phyloP scores from a whole-genome alignment of 2,113 vertebrate species.

The Leptosomus discolor region DNA sequence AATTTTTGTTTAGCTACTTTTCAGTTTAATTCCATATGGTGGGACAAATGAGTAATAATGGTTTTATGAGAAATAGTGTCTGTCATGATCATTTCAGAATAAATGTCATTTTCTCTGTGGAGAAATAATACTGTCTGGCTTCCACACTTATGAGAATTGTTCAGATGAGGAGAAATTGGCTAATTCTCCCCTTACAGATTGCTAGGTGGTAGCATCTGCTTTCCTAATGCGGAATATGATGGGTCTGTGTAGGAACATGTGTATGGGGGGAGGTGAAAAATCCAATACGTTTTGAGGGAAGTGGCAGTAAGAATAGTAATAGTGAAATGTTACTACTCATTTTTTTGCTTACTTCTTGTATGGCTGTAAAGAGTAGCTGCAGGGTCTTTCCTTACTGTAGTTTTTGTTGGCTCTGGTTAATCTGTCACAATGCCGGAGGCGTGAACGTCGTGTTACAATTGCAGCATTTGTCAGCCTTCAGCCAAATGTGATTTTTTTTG shows the following conservation, averaged over 20 bases:
- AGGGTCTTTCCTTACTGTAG: neutral
- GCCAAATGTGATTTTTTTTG: neutral
- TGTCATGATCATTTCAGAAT: neutral
- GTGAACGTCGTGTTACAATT: neutral
- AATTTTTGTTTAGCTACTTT: neutral
- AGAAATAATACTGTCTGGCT: neutral
- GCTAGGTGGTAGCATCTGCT: neutral
- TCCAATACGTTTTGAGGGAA: rapidly evolving
- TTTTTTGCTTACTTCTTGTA: neutral
- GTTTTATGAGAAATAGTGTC: neutral
- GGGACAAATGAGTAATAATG: neutral
- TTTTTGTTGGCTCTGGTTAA: neutral
- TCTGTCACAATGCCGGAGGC: neutral
- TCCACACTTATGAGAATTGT: neutral
- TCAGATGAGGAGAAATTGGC: neutral
- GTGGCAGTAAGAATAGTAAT: neutral
- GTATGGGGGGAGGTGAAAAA: neutral
- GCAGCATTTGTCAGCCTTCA: neutral
- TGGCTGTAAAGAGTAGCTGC: neutral
- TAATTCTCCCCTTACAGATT: neutral
- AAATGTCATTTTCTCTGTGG: neutral
- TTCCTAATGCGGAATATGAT: neutral
- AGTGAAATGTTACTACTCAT: neutral
- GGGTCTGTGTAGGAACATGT: rapidly evolving
- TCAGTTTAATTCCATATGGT: neutral